Percentiles rank a stretch among this genome's conserved stretches.
These are phyloP conservation scores for Drosophila melanosoma DNA, from an alignment of 2,888 invertebrate species.

Conservation along the genomic window DNA sequence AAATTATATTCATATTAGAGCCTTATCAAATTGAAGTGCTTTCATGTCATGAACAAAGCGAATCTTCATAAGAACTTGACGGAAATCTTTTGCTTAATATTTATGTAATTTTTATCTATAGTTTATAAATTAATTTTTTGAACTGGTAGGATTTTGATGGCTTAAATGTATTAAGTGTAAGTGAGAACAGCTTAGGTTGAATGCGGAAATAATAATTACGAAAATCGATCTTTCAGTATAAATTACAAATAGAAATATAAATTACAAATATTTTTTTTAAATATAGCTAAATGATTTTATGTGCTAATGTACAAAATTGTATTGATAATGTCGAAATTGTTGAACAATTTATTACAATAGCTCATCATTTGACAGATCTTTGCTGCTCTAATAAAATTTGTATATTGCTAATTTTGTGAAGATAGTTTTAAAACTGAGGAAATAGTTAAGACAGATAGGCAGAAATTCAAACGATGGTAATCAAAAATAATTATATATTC, in stretches of 20 bases:
- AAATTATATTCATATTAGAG: no score
- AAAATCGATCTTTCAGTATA: neutral
- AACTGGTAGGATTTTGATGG: neutral
- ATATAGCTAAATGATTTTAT: neutral
- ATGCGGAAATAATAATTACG: no score
- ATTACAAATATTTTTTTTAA: no score
- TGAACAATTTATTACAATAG: neutral
- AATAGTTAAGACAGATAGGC: neutral
- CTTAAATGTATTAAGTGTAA: neutral
- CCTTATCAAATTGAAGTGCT: neutral
- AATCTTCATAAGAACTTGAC: neutral
- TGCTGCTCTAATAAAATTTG: no score
- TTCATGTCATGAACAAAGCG: neutral
- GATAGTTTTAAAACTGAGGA: neutral
- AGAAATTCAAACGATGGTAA: neutral
- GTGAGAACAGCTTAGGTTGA: neutral
- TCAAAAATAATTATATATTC: neutral
- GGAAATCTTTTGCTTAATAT: neutral
- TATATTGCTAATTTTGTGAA: neutral
- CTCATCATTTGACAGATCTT: neutral
- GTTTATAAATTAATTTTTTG: neutral
- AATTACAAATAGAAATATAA: neutral
- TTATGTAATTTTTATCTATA: neutral
- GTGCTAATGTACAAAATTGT: no score
- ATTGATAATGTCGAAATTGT: neutral